phyloP scores from a whole-genome alignment of 2,113 vertebrate genomes.

The Xenopus laevis region DNA sequence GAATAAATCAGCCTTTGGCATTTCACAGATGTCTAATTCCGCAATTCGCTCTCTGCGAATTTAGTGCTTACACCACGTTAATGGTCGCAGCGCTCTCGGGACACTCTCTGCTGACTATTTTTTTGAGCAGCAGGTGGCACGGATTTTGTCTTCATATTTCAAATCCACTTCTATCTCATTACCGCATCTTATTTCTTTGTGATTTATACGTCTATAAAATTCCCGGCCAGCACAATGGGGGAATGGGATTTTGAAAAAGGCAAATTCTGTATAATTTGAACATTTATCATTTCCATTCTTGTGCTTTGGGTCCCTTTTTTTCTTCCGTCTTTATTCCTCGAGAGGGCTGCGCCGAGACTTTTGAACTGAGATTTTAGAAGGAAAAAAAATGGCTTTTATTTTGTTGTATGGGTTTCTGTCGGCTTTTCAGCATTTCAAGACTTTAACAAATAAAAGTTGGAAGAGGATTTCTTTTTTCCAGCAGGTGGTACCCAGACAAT shows the following conservation, averaged over 20 bases:
- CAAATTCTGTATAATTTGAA: constrained; percentile 64
- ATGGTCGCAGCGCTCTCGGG: constrained; percentile 59
- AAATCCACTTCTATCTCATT: constrained; percentile 70
- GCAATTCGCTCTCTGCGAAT: constrained; percentile 57
- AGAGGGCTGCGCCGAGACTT: constrained; percentile 34
- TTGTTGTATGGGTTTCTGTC: neutral
- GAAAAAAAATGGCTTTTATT: neutral
- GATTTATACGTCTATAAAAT: constrained; percentile 70
- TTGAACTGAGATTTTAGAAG: constrained; percentile 8
- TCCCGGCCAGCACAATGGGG: constrained; percentile 52
- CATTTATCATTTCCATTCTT: constrained; percentile 56
- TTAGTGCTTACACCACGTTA: constrained; percentile 66
- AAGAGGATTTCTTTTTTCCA: neutral
- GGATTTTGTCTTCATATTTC: constrained; percentile 70
- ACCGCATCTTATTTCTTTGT: constrained; percentile 67
- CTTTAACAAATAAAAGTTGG: neutral
- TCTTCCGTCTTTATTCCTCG: constrained; percentile 45
- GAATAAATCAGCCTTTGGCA: constrained; percentile 67
- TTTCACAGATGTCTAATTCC: constrained; percentile 59
- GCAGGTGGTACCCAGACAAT: no score
- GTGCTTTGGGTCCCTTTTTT: constrained; percentile 11
- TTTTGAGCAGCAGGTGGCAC: constrained; percentile 63
- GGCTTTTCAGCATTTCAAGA: constrained; percentile 30
- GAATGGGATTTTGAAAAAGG: constrained; percentile 63
- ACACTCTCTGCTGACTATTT: constrained; percentile 62